phyloP scores from a whole-genome alignment of 2,888 invertebrate genomes.

The Lasioglossum vierecki region DNA sequence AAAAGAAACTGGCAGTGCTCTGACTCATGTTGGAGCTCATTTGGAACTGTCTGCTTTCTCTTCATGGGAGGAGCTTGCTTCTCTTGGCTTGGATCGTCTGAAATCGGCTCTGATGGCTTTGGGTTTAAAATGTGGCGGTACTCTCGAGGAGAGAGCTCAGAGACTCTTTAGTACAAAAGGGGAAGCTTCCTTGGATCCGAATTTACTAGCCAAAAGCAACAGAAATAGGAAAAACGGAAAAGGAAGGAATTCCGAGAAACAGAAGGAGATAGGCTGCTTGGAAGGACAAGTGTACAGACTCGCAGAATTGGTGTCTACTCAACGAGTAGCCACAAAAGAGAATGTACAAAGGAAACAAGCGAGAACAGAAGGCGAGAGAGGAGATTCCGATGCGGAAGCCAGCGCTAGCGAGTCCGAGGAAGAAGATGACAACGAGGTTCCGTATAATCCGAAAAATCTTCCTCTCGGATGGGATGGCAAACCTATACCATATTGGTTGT shows the following conservation, averaged over 20 bases:
- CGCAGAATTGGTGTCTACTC: slow-evolving; percentile 92
- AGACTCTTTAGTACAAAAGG: slow-evolving; percentile 98
- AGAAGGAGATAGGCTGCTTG: slow-evolving; percentile 93
- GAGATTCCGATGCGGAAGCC: slow-evolving; percentile 95
- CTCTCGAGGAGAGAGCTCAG: slow-evolving; percentile 98
- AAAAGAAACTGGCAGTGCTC: slow-evolving; percentile 96
- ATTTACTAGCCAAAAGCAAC: slow-evolving; percentile 95
- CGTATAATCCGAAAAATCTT: slow-evolving; percentile 99
- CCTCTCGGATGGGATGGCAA: slow-evolving; percentile 99
- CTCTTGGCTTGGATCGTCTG: slow-evolving; percentile 97
- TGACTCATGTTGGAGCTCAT: slow-evolving; percentile 97
- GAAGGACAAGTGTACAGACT: slow-evolving; percentile 96
- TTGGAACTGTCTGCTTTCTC: slow-evolving; percentile 99
- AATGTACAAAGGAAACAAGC: slow-evolving; percentile 99
- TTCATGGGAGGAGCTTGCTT: slow-evolving; percentile 98
- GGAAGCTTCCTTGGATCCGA: slow-evolving; percentile 95
- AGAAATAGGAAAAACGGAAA: slow-evolving; percentile 87
- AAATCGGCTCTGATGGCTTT: slow-evolving; percentile 99
- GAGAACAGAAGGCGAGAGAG: slow-evolving; percentile 95
- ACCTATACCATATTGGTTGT: slow-evolving; percentile 98
- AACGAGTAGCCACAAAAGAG: slow-evolving; percentile 96
- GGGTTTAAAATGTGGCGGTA: slow-evolving; percentile 99
- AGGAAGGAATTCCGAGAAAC: slow-evolving; percentile 88
- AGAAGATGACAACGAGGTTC: slow-evolving; percentile 96
- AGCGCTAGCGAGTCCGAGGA: slow-evolving; percentile 93